Base-by-base conservation (phyloP, 2,888 invertebrate species). In the Lithophane ornitopus region DNA sequence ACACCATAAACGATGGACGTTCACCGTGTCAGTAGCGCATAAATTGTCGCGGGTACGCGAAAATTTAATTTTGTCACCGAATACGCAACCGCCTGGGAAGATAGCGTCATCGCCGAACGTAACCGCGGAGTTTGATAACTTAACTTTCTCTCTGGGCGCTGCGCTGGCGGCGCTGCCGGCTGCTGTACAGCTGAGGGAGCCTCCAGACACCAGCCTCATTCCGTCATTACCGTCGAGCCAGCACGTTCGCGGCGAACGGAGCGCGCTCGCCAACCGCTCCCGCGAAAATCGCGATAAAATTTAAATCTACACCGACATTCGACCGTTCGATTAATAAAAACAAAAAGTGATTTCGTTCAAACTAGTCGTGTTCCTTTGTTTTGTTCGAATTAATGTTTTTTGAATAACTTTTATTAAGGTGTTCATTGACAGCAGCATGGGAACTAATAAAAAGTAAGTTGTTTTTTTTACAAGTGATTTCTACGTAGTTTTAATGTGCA, bases 111-210 rank as follows among this genome's bases (percentile, higher is more conserved):
- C 95, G 91, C 89, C 87, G 89, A 94, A 96, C 95, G 96, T 96
- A 96, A 96, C 95, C 94, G 93, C 94, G 90, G 91, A 93, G 95
- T 95, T 95, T 95, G 94, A 95, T 95, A 95, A 95, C 95, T 95
- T 89, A 94, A 96, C 96, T 96, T 96, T 96, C 96, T 96, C 95
- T 95, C 95, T 84, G 87, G 86, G 85, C 85, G 85, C 84, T 81
- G 34, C 86, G 85, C 84, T 80, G 88, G 83, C 88, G 88, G 87
- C 79, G 78, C 83, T 69, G 69, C 78, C 78, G 80, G 78, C 88
- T 86, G 88, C 87, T 88, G 87, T 85, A 85, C 86, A 88, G 89
- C 85, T 88, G 85, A 77, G 87, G 80, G 86, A 87, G 74, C 87
- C 87, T 87, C 86, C 86, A 87, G 89, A 85, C 77, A 80, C 82